These are phyloP conservation scores for Lutjanus campechanus DNA, from an alignment of 2,797 vertebrate genomes.

Conservation along the genomic window DNA sequence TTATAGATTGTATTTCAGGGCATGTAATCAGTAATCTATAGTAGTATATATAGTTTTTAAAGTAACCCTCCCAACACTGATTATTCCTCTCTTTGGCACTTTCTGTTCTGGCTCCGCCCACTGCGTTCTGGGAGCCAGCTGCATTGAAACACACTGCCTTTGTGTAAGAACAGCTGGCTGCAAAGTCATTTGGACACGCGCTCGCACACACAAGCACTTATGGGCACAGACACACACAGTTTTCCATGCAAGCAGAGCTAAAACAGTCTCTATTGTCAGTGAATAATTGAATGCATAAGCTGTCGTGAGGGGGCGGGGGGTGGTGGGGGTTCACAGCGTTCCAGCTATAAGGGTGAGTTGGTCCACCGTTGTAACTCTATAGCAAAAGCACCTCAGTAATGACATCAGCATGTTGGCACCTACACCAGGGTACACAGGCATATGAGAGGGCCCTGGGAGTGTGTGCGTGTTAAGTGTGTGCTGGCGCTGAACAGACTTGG, in stretches of 20 bases:
- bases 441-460: conserved; percentile 34
- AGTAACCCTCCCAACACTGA: not conserved
- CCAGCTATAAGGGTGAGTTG: conserved; percentile 32
- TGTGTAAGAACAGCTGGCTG: conserved; percentile 81
- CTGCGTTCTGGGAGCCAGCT: conserved; percentile 56
- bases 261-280: conserved; percentile 64
- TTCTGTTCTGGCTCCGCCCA: conserved; percentile 38
- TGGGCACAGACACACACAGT: conserved; percentile 30
- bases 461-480: conserved; percentile 38
- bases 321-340: conserved; percentile 34
- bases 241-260: conserved; percentile 55
- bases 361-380: conserved; percentile 28
- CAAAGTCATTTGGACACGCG: conserved; percentile 69
- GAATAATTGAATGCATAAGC: conserved; percentile 69
- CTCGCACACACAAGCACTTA: conserved; percentile 42
- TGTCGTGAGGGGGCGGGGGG: conserved; percentile 8
- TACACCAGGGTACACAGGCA: conserved; percentile 3
- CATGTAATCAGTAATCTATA: no score
- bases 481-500: conserved; percentile 48
- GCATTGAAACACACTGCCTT: conserved; percentile 66
- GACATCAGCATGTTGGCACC: conserved; percentile 69
- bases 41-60: no score
- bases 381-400: conserved; percentile 49
- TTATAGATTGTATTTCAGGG: no score
- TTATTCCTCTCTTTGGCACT: conserved; percentile 49